phyloP scores from a whole-genome alignment of 2,888 invertebrate genomes.

The Rhynchonema sp. region DNA sequence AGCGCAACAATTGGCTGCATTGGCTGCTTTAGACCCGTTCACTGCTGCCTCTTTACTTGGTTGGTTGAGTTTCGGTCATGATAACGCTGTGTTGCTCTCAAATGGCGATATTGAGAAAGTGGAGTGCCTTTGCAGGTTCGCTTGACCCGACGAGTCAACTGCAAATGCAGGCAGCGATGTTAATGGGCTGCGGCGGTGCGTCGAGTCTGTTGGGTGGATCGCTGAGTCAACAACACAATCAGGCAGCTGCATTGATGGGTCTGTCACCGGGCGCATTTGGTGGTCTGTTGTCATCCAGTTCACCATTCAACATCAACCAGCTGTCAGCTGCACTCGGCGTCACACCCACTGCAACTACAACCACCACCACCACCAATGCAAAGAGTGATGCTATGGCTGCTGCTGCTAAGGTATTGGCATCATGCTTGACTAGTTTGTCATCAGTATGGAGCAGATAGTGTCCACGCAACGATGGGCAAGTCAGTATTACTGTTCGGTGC shows the following conservation, averaged over 20 bases:
- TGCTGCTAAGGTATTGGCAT: no score
- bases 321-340: neutral
- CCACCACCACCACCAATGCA: neutral
- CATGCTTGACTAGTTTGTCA: no score
- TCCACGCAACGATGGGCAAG: no score
- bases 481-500: no score
- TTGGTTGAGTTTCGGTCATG: no score
- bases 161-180: conserved; percentile 3
- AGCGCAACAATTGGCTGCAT: neutral
- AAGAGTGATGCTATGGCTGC: neutral
- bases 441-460: no score
- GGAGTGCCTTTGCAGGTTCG: no score
- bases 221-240: no score
- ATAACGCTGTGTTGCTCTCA: no score
- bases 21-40: neutral
- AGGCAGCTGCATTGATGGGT: neutral
- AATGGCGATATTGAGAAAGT: no score
- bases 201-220: no score
- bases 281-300: neutral
- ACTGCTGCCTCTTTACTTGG: neutral
- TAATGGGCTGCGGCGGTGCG: neutral
- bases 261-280: neutral
- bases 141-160: neutral
- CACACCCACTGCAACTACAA: neutral
- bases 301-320: neutral